Conservation (phyloP, 1,140 invertebrate species). For the Helicoverpa armigera region DNA sequence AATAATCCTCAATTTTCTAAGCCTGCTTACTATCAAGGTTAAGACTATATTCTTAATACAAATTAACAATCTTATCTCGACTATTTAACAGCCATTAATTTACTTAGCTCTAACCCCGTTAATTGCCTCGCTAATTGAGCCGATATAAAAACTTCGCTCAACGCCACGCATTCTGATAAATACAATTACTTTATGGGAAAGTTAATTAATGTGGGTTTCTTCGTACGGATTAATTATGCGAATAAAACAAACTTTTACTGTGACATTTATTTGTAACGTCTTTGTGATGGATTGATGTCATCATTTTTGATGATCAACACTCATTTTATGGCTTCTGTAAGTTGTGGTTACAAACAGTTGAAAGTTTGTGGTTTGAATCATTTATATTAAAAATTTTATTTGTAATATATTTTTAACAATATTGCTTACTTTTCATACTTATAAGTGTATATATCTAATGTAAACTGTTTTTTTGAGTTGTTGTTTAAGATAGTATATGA, state of each 20-base stretch:
- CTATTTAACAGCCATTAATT: constrained; percentile 44
- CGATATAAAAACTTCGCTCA: constrained; percentile 50
- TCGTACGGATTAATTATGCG: constrained; percentile 11
- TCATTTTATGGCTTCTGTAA: background rate
- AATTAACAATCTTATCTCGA: constrained; percentile 46
- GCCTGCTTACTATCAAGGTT: too few relatives aligned
- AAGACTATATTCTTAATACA: background rate
- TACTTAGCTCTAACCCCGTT: constrained; percentile 24
- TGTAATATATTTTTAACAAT: too few relatives aligned
- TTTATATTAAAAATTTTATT: too few relatives aligned
- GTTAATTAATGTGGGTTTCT: constrained; percentile 46
- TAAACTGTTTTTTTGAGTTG: too few relatives aligned
- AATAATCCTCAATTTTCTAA: too few relatives aligned
- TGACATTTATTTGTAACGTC: constrained; percentile 13
- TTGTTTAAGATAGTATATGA: too few relatives aligned
- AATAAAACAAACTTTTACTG: constrained; percentile 2
- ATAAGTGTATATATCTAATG: too few relatives aligned
- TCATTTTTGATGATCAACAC: background rate
- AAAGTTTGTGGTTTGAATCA: too few relatives aligned
- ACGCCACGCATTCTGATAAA: constrained; percentile 46
- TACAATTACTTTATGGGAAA: constrained; percentile 47
- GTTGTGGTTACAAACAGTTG: too few relatives aligned
- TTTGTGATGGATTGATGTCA: constrained; percentile 12
- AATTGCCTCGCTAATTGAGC: constrained; percentile 54
- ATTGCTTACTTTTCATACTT: too few relatives aligned